Percentiles rank a stretch among this genome's conserved stretches.
Evolutionary conservation across 1,140 invertebrate genomes (phyloP).

Genomic region (Chironomus tepperi): DNA sequence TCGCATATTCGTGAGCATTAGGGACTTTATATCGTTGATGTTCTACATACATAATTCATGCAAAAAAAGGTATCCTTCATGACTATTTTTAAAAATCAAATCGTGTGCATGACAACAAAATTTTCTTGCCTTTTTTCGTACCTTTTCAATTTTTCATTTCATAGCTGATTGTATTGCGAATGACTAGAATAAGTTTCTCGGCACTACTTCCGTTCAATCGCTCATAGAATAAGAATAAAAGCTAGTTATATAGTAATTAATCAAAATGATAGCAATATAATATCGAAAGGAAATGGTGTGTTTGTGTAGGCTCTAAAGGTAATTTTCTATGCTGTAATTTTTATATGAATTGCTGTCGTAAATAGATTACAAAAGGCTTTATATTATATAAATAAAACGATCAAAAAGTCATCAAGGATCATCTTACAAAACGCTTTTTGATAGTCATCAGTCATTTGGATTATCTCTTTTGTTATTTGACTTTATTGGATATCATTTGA

Average conservation of each 20-base stretch:
- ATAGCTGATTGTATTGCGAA: not conserved
- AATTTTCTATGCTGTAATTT: no score
- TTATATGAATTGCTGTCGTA: no score
- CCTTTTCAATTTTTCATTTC: not conserved
- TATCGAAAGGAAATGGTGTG: no score
- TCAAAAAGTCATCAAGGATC: no score
- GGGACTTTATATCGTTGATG: not conserved
- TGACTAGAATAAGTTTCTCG: constrained; percentile 7
- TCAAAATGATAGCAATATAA: not conserved
- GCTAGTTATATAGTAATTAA: not conserved
- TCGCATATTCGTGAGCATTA: not conserved
- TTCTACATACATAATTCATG: constrained; percentile 7
- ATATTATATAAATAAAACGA: no score
- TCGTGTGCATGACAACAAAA: not conserved
- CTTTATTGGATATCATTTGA: no score
- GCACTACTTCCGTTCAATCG: not conserved
- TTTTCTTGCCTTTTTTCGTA: not conserved
- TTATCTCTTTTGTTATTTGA: no score
- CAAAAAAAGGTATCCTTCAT: not conserved
- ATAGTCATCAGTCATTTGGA: no score
- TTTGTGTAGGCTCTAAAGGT: no score
- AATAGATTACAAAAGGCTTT: no score
- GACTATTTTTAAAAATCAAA: constrained; percentile 7
- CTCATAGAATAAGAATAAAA: not conserved
- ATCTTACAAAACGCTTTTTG: no score